phyloP scores from a whole-genome alignment of 2,888 invertebrate species.

The Gasteruption jaculator region DNA sequence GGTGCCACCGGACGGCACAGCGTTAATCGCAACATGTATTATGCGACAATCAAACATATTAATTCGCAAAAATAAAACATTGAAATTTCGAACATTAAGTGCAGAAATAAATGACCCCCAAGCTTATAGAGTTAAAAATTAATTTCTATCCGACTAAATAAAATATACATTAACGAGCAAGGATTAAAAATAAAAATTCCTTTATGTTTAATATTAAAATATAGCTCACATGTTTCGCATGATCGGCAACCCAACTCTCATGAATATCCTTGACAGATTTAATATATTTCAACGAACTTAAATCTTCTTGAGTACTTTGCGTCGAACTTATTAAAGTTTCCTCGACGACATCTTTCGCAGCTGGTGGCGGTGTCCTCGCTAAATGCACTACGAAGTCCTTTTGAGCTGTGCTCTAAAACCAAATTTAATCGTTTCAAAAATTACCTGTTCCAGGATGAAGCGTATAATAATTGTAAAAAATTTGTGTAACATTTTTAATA shows the following conservation, averaged over 20 bases:
- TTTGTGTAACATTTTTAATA: too few species aligned
- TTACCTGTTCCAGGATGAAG: slow-evolving; percentile 2
- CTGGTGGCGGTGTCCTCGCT: slow-evolving; percentile 68
- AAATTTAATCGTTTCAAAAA: slow-evolving; percentile 3
- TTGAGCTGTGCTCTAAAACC: slow-evolving; percentile 57
- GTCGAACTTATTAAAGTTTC: slow-evolving; percentile 48
- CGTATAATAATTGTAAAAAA: slow-evolving; percentile 20
- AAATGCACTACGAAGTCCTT: slow-evolving; percentile 77
- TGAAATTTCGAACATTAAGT: too few species aligned
- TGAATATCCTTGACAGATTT: slow-evolving; percentile 59
- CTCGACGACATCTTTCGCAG: slow-evolving; percentile 50
- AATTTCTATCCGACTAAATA: too few species aligned
- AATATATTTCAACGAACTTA: slow-evolving; percentile 47
- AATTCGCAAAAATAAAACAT: too few species aligned
- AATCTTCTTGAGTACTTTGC: slow-evolving; percentile 44
- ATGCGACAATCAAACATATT: too few species aligned
- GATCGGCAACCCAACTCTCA: slow-evolving; percentile 71
- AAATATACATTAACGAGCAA: too few species aligned
- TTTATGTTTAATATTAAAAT: too few species aligned
- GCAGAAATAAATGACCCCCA: too few species aligned
- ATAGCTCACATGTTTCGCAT: slow-evolving; percentile 69
- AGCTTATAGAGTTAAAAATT: too few species aligned
- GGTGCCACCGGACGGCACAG: too few species aligned
- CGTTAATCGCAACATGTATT: too few species aligned
- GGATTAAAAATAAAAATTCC: slow-evolving; percentile 6